Evolutionary conservation across 2,797 vertebrate genomes (phyloP).

Genomic region (Cheirogaleus major): DNA sequence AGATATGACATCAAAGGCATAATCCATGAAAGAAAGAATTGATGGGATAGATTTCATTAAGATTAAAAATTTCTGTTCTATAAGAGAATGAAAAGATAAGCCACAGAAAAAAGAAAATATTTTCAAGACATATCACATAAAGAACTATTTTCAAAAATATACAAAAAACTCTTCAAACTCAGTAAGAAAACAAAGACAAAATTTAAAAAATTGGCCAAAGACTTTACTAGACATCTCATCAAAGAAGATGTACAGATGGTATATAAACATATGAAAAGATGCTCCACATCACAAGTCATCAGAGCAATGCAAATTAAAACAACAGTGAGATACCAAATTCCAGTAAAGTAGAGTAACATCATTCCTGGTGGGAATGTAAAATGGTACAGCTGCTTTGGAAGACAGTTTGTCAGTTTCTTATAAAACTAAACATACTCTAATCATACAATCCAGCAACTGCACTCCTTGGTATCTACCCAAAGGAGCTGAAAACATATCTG

Average conservation of each 20-base stretch:
- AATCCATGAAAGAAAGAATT: not conserved
- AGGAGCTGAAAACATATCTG: not conserved
- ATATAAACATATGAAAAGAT: not conserved
- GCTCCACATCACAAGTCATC: fast-evolving
- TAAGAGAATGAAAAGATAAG: not conserved
- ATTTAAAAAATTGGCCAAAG: not conserved
- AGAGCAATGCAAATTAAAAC: not conserved
- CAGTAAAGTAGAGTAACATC: fast-evolving
- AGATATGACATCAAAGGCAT: not conserved
- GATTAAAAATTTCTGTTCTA: not conserved
- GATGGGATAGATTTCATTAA: not conserved
- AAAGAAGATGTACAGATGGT: not conserved
- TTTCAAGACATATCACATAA: not conserved
- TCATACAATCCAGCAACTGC: fast-evolving
- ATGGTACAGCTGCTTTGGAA: not conserved
- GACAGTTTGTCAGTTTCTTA: not conserved
- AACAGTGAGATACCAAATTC: not conserved
- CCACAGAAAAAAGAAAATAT: not conserved
- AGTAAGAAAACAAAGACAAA: not conserved
- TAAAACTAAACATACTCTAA: not conserved
- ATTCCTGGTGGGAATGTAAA: not conserved
- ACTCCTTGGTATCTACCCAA: not conserved
- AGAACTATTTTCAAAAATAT: not conserved
- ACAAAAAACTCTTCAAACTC: not conserved
- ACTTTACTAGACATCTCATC: not conserved